These are phyloP conservation scores for Falco concolor DNA, from an alignment of 2,797 vertebrate genomes.

Conservation along the genomic window DNA sequence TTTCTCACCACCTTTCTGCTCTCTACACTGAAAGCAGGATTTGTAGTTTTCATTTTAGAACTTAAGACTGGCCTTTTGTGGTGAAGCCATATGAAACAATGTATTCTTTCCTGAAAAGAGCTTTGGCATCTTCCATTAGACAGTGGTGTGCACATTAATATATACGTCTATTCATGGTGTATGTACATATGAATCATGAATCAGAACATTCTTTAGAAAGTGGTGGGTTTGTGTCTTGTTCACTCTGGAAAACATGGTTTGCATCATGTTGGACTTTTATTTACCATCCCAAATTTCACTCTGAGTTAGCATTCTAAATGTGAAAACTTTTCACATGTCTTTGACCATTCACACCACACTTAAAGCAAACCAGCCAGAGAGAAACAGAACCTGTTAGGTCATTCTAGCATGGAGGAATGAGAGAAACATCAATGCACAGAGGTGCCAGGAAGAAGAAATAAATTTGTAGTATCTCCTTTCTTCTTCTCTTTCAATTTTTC, in stretches of 20 bases:
- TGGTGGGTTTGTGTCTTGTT: neutral
- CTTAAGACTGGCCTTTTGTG: neutral
- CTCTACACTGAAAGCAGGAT: neutral
- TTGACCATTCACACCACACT: neutral
- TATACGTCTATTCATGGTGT: neutral
- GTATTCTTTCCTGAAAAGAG: neutral
- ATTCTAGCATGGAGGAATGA: neutral
- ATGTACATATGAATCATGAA: neutral
- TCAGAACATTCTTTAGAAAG: neutral
- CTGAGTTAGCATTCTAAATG: neutral
- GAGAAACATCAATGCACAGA: neutral
- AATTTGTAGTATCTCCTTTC: neutral
- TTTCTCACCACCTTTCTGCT: neutral
- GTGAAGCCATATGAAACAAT: neutral
- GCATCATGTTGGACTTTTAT: neutral
- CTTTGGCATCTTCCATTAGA: neutral
- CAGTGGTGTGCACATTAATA: rapidly evolving
- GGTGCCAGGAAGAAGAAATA: neutral
- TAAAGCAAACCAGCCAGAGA: neutral
- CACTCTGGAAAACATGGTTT: neutral
- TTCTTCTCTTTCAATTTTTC: neutral
- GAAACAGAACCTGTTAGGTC: neutral
- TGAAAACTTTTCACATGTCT: neutral
- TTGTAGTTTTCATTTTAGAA: neutral
- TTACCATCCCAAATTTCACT: neutral